These are phyloP conservation scores for Meleagris gallopavo DNA, from an alignment of 2,113 vertebrate species.

Conservation along the genomic window DNA sequence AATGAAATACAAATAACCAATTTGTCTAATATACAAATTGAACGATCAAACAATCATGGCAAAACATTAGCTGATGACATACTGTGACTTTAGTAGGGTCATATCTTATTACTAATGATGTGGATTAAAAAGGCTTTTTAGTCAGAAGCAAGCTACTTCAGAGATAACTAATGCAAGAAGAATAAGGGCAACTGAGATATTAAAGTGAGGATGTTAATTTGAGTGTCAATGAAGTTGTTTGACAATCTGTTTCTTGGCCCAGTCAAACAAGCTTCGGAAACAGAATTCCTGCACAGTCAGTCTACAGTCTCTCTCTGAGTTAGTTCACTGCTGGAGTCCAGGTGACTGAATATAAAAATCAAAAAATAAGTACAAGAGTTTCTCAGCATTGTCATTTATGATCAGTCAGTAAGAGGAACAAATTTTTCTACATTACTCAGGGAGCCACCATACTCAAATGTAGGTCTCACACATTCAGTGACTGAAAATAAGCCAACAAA, in stretches of 20 bases:
- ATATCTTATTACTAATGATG: constrained; percentile 49
- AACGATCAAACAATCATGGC: constrained; percentile 50
- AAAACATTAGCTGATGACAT: constrained; percentile 56
- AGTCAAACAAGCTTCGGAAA: constrained; percentile 25
- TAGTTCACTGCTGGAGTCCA: neutral
- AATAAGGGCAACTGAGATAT: neutral
- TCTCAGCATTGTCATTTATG: neutral
- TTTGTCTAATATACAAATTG: constrained; percentile 40
- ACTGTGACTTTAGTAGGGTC: neutral
- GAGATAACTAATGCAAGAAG: constrained; percentile 37
- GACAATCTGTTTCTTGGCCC: constrained; percentile 26
- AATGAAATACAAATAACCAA: constrained; percentile 45
- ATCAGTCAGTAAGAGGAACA: neutral
- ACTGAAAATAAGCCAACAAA: neutral
- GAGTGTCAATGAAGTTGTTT: constrained; percentile 44
- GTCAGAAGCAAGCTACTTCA: neutral
- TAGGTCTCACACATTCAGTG: neutral
- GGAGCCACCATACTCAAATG: neutral
- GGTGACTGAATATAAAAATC: neutral
- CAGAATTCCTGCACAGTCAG: neutral
- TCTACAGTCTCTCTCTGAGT: neutral
- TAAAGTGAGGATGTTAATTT: constrained; percentile 20
- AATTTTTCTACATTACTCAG: neutral
- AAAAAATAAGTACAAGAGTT: neutral
- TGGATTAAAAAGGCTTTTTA: constrained; percentile 39